Conservation (phyloP, 1,140 invertebrate species). For the Acromyrmex echinatior region DNA sequence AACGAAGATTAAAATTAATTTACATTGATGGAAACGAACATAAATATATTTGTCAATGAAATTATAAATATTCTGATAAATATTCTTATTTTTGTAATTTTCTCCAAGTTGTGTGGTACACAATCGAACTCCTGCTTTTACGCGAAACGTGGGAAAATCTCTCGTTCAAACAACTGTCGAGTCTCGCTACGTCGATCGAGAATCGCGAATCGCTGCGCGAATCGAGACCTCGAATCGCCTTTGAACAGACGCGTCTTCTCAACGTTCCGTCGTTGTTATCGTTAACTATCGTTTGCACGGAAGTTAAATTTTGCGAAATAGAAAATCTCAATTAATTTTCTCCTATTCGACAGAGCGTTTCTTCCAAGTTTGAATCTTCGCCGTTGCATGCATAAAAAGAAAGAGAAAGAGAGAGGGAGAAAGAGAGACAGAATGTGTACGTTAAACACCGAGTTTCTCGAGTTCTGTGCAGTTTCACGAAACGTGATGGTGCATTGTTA, state of each 20-base stretch:
- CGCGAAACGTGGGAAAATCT: background rate
- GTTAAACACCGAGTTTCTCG: conserved; percentile 1
- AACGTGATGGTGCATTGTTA: background rate
- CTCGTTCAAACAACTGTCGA: background rate
- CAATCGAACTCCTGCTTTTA: background rate
- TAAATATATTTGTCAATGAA: no score
- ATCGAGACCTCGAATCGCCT: background rate
- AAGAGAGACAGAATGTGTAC: background rate
- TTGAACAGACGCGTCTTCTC: background rate
- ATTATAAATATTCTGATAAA: no score
- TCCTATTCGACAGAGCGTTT: background rate
- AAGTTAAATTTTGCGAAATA: background rate
- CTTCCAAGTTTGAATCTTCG: background rate
- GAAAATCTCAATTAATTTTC: background rate
- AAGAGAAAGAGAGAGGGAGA: background rate
- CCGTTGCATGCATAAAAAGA: background rate
- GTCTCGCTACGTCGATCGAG: background rate
- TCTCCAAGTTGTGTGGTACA: background rate
- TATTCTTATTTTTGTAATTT: no score
- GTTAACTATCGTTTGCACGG: background rate
- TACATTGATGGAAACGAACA: no score
- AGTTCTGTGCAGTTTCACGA: conserved; percentile 6
- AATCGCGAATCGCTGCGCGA: background rate
- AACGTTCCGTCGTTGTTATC: background rate
- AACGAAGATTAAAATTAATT: no score